phyloP scores from a whole-genome alignment of 1,140 invertebrate species.

The Notospermus geniculatus region DNA sequence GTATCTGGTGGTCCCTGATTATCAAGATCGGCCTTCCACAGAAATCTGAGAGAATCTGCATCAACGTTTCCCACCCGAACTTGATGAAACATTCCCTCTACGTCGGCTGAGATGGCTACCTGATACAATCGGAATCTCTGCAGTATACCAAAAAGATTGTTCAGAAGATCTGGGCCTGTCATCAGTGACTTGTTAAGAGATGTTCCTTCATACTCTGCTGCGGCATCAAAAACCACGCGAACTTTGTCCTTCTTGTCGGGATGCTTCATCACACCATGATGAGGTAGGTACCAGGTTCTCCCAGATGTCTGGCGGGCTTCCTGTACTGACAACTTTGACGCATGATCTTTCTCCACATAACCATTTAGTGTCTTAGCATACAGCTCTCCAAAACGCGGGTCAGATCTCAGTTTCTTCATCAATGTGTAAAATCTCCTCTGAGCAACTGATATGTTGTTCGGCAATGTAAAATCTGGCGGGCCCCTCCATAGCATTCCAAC shows the following conservation, averaged over 20 bases:
- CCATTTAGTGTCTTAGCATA: background rate
- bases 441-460: background rate
- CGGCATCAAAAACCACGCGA: constrained; percentile 7
- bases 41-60: background rate
- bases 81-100: constrained; percentile 6
- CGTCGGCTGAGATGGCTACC: background rate
- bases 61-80: background rate
- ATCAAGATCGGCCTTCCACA: background rate
- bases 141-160: constrained; percentile 1
- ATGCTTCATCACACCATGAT: background rate
- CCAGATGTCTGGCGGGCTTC: background rate
- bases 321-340: background rate
- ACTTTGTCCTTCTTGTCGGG: constrained; percentile 1
- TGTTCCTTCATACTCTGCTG: background rate
- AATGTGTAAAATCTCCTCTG: background rate
- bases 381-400: background rate
- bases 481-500: background rate
- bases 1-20: background rate
- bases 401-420: background rate
- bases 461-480: background rate
- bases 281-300: constrained; percentile 1
- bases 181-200: constrained; percentile 2
- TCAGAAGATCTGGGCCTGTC: constrained; percentile 1
- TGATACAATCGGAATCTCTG: background rate
- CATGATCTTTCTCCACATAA: background rate